Percentiles rank a stretch among this genome's conserved stretches.
These are phyloP conservation scores for Danio tinwini DNA, from an alignment of 2,797 vertebrate species.

Conservation along the genomic window DNA sequence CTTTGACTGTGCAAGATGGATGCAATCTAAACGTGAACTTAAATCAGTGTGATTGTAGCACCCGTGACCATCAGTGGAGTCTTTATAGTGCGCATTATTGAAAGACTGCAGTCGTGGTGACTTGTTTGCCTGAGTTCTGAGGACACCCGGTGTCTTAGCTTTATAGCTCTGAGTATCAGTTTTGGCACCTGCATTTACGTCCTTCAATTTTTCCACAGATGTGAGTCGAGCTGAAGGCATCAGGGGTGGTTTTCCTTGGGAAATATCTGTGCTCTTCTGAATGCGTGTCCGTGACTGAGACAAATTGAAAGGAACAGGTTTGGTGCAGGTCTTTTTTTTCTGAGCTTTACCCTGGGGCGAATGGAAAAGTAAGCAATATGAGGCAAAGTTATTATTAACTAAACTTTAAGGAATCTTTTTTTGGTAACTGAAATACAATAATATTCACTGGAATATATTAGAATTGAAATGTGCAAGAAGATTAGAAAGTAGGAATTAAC, in stretches of 20 bases:
- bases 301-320: conserved; percentile 77
- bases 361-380: not conserved
- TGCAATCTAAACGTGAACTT: conserved; percentile 54
- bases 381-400: not conserved
- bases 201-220: conserved; percentile 31
- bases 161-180: conserved; percentile 34
- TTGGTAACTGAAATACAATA: not conserved
- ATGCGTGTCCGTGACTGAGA: conserved; percentile 61
- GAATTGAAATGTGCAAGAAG: too few relatives aligned
- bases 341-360: conserved; percentile 72
- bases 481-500: too few relatives aligned
- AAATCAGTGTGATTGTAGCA: conserved; percentile 51
- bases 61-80: not conserved
- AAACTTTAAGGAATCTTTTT: too few relatives aligned
- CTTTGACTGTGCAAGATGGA: conserved; percentile 53
- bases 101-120: not conserved
- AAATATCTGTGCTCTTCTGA: conserved; percentile 24
- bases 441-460: not conserved
- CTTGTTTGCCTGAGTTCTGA: conserved; percentile 21
- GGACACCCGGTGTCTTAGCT: conserved; percentile 3
- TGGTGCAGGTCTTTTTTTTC: conserved; percentile 74
- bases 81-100: not conserved
- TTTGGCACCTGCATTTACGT: conserved; percentile 48
- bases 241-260: conserved; percentile 29
- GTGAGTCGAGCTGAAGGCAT: conserved; percentile 23